These are phyloP conservation scores for Acomys russatus DNA, from an alignment of 2,797 vertebrate genomes.

Conservation along the genomic window DNA sequence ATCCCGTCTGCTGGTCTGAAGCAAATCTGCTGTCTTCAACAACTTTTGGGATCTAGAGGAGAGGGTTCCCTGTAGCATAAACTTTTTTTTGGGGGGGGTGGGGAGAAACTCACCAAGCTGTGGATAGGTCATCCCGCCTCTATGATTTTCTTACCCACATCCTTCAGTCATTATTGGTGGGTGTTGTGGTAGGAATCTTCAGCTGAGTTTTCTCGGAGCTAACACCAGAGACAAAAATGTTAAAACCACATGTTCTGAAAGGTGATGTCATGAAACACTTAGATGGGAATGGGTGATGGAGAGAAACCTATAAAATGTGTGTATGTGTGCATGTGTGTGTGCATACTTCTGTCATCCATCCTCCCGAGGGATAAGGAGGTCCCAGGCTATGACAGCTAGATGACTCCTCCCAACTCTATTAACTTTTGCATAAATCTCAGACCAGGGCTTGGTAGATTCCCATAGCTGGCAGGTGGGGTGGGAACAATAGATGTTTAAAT, in stretches of 20 bases:
- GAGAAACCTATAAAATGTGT: background rate
- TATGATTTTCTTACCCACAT: fast-evolving
- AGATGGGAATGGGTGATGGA: background rate
- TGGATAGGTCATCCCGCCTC: background rate
- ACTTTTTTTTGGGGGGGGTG: background rate
- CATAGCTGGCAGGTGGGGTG: background rate
- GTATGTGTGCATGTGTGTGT: too few species aligned
- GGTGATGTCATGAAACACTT: background rate
- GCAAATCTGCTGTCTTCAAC: background rate
- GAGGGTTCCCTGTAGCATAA: background rate
- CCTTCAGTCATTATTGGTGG: too few species aligned
- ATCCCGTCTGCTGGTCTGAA: background rate
- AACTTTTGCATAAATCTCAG: background rate
- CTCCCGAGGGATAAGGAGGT: background rate
- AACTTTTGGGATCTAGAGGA: background rate
- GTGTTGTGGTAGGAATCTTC: background rate
- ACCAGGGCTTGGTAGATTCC: background rate
- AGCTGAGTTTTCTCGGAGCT: slow-evolving; percentile 24
- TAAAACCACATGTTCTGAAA: background rate
- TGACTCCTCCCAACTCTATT: background rate
- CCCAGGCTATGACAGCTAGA: background rate
- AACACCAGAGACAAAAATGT: background rate
- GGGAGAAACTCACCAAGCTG: fast-evolving
- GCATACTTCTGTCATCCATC: background rate
- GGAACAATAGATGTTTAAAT: background rate